These are phyloP conservation scores for Meteorus colon DNA, from an alignment of 2,888 invertebrate species.

Conservation along the genomic window DNA sequence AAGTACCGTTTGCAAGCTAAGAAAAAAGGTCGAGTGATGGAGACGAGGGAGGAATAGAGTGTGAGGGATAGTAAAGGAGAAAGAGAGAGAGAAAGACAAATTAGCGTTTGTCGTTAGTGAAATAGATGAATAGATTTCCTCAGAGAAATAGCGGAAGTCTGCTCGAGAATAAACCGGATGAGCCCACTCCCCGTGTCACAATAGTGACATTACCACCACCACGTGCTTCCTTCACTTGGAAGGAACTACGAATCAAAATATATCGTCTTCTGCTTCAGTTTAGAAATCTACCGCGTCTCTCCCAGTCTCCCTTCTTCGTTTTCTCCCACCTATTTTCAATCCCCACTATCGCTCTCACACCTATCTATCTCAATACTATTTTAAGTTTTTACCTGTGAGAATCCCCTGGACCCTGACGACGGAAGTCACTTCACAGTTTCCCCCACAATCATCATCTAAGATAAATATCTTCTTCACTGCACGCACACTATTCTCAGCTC, in stretches of 20 bases:
- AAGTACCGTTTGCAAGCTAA: neutral
- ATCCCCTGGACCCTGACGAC: slow-evolving; percentile 34
- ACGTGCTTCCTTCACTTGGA: slow-evolving; percentile 46
- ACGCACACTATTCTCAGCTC: slow-evolving; percentile 55
- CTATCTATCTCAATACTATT: slow-evolving; percentile 59
- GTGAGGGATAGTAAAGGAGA: neutral
- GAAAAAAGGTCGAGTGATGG: neutral
- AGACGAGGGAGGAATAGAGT: neutral
- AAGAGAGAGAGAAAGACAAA: slow-evolving; percentile 49
- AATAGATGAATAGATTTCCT: slow-evolving; percentile 67
- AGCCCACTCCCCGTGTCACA: slow-evolving; percentile 62
- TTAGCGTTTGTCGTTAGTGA: slow-evolving; percentile 58
- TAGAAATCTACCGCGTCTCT: slow-evolving; percentile 25
- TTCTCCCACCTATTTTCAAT: slow-evolving; percentile 45
- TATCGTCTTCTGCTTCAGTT: slow-evolving; percentile 52
- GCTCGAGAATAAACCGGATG: slow-evolving; percentile 67
- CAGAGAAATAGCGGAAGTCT: slow-evolving; percentile 68
- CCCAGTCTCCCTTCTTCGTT: slow-evolving; percentile 36
- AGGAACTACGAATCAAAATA: slow-evolving; percentile 63
- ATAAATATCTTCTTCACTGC: slow-evolving; percentile 45
- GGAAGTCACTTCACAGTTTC: slow-evolving; percentile 40
- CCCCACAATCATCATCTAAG: slow-evolving; percentile 34
- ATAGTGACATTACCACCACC: slow-evolving; percentile 51
- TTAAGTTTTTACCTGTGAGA: slow-evolving; percentile 51
- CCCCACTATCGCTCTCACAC: slow-evolving; percentile 45